Evolutionary conservation across 1,140 invertebrate genomes (phyloP), one percentile per base, ranked within the genome.

Genomic region (Heliconius hewitsoni): DNA sequence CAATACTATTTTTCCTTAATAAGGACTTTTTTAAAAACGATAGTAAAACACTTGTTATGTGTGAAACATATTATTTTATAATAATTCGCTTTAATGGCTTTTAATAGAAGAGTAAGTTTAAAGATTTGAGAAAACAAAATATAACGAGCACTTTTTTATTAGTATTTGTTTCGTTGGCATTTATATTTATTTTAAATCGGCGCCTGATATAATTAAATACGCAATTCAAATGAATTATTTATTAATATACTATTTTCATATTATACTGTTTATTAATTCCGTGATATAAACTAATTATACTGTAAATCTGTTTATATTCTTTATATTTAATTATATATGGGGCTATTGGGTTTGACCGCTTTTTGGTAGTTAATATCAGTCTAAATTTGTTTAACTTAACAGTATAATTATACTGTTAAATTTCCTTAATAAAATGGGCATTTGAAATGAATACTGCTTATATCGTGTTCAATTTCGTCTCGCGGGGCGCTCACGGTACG

Each of bases 211-310:
- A 27, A 11, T n/a, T 8, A 60, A 3, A 23, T 0, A 60, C 19
- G 8, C 3, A 60, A 55, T 60, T 60, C 57, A 60, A 34, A 34
- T 3, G 2, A 0, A 30, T 30, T 30, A n/a, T n/a, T 60, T 27
- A 71, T 71, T 71, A 71, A 18, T 23, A 37, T 71, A 1, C 30
- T 18, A 71, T 71, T 71, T 71, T 71, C 30, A 71, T 37, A 71
- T 37, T 27, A n/a, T 27, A 60, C 19, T 27, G 57, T 60, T 60
- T 4, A 60, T 27, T 60, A 60, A 60, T 60, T 60, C 8, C n/a
- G 0, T 60, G n/a, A 60, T 13, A 60, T 60, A 60, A 60, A 27
- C 23, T n/a, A 60, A 27, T 27, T n/a, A 60, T 3, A 23, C 57
- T 60, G 57, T 60, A 27, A 60, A 60, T 11, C 8, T 55, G 4